Evolutionary conservation across 2,113 vertebrate genomes (phyloP).

Genomic region (Lagenorhynchus albirostris): DNA sequence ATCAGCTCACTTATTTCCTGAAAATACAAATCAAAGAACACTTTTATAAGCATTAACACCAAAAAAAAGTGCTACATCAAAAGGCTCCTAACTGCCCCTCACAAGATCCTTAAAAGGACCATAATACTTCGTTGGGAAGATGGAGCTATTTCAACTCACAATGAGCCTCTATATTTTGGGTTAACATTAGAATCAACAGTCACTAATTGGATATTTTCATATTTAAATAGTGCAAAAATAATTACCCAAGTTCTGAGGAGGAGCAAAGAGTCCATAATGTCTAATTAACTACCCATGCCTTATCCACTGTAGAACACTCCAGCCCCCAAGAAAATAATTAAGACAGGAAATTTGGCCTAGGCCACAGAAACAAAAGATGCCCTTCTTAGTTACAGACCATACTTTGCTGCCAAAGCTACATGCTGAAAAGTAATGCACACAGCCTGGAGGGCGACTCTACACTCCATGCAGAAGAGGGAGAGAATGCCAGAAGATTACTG

Average conservation of each 20-base stretch:
- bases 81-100: neutral
- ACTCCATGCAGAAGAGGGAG: neutral
- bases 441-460: neutral
- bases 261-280: neutral
- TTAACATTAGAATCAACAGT: constrained; percentile 7
- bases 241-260: neutral
- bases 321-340: neutral
- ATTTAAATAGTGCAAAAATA: constrained; percentile 21
- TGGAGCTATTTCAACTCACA: neutral
- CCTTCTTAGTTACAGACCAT: neutral
- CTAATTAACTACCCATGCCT: neutral
- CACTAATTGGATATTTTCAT: neutral
- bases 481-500: neutral
- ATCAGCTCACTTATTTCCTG: constrained; percentile 13
- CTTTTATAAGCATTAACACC: constrained; percentile 24
- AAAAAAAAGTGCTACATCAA: neutral
- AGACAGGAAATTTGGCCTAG: neutral
- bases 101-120: neutral
- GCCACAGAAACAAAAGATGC: neutral
- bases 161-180: neutral
- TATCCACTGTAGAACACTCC: neutral
- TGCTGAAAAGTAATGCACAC: neutral
- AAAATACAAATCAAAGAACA: constrained; percentile 34
- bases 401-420: neutral
- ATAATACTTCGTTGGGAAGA: neutral